Conservation (phyloP, 2,797 vertebrate species). For the Mormyrops boulengeri region DNA sequence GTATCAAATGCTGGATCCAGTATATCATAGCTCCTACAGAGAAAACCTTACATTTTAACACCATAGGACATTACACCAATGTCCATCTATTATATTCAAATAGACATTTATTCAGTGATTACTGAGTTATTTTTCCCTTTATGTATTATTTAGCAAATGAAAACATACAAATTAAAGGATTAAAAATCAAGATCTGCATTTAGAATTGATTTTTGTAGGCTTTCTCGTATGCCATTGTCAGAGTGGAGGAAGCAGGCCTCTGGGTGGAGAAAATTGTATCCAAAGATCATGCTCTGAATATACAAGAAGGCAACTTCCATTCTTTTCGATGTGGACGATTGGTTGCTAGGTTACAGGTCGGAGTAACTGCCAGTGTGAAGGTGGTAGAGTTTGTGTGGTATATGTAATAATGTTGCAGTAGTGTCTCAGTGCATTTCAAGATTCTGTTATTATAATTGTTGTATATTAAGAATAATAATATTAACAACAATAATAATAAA, state of each 20-base stretch:
- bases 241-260: constrained; percentile 29
- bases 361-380: constrained; percentile 43
- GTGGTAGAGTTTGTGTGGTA: constrained; percentile 30
- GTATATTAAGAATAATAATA: not conserved
- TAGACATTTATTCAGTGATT: not conserved
- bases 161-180: constrained; percentile 17
- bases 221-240: constrained; percentile 35
- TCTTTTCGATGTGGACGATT: constrained; percentile 48
- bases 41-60: not conserved
- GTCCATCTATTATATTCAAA: not conserved
- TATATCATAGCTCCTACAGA: not conserved
- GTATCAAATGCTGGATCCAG: not conserved
- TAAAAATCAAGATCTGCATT: constrained; percentile 30
- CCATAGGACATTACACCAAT: not conserved
- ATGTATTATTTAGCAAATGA: not conserved
- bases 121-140: not conserved
- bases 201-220: constrained; percentile 37
- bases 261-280: constrained; percentile 39
- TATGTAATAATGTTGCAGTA: constrained; percentile 26
- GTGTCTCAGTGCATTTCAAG: not conserved
- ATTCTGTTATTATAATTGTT: not conserved
- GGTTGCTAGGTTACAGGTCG: constrained; percentile 73
- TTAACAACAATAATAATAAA: not conserved
- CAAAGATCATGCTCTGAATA: constrained; percentile 53
- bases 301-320: constrained; percentile 54